Base-by-base conservation (phyloP, 1,140 invertebrate genomes). In the Charaxes varanes region DNA sequence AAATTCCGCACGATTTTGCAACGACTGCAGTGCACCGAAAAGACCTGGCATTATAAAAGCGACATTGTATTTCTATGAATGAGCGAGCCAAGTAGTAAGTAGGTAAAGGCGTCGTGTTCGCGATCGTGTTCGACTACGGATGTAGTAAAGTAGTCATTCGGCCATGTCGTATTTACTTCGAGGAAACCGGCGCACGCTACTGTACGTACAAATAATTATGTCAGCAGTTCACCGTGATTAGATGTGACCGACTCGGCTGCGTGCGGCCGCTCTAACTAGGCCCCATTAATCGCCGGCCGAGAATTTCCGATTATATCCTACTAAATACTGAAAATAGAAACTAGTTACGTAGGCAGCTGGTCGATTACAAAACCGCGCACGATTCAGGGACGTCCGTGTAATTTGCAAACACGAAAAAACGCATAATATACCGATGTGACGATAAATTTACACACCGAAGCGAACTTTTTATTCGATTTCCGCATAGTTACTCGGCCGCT, bases 391-490 rank as follows among this genome's bases (percentile, higher is more conserved):
- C 73, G 61, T 26, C 53, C 41, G 48, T 38, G 46, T 55, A 64
- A 73, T 69, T 64, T 43, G 53, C 52, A 56, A 70, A 55, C 65
- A 60, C 62, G 64, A 63, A 66, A 69, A 71, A 59, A 48, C 53
- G 60, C 66, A 71, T 68, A 62, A 72, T 69, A 58, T 48, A 50
- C 53, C 46, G 46, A 52, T 45, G 62, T 53, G 57, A 71, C 69
- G 60, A 73, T 76, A 71, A 78, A 82, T 76, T 74, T 72, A 67
- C 62, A 70, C 64, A 59, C 61, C 60, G 52, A 76, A 72, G 72
- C 62, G 54, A 65, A 57, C 52, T 70, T 77, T 76, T 76, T 61
- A 65, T 63, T 67, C 54, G 60, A 65, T 69, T 80, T 82, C 76
- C 78, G 78, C 76, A 68, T 82, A 70, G 73, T 62, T 66, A 67